Conservation (phyloP, 2,888 invertebrate species). For the Zhengitettix transpicula region DNA sequence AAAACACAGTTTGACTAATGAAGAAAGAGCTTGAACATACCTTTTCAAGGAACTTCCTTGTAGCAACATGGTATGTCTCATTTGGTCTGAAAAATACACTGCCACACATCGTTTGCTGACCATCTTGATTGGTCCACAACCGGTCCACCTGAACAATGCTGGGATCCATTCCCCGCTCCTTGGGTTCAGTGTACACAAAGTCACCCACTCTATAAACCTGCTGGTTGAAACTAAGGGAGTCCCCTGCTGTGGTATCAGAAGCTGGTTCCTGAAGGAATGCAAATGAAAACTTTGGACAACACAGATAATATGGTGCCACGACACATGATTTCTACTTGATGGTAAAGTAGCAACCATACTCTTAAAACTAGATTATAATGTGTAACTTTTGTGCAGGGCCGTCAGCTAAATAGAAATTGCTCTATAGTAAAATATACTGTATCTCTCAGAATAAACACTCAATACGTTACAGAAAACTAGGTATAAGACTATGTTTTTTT, state of each 20-base stretch:
- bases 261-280: conserved; percentile 1
- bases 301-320: no score
- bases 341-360: no score
- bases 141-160: conserved; percentile 77
- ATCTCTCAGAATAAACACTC: no score
- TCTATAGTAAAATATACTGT: no score
- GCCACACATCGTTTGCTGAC: conserved; percentile 79
- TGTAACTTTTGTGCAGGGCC: no score
- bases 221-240: conserved; percentile 56
- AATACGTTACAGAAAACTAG: no score
- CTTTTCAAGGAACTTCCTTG: conserved; percentile 87
- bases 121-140: conserved; percentile 69
- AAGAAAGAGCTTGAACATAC: conserved; percentile 9
- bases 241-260: conserved; percentile 22
- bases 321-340: no score
- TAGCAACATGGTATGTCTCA: conserved; percentile 91
- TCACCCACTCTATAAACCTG: conserved; percentile 69
- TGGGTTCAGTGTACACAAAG: conserved; percentile 75
- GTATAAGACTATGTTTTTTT: no score
- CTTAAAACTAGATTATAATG: no score
- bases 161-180: conserved; percentile 46
- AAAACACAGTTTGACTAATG: not conserved
- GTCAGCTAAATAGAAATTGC: no score
- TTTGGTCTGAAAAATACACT: conserved; percentile 81
- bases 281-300: no score